These are phyloP conservation scores for Metellina segmentata DNA, from an alignment of 2,888 invertebrate species.

Conservation along the genomic window DNA sequence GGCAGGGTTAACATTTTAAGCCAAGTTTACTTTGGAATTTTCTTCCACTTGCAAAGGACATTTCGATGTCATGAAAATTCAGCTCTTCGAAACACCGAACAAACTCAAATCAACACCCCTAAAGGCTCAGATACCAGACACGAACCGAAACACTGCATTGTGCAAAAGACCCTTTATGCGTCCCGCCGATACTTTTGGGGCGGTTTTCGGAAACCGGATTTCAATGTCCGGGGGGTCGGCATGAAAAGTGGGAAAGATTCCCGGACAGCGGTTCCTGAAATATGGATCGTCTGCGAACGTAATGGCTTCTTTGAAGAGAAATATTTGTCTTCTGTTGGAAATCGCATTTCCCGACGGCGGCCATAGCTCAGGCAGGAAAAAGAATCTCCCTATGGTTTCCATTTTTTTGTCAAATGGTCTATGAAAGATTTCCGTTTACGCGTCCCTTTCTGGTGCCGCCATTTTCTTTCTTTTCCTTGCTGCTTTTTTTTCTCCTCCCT, in stretches of 20 bases:
- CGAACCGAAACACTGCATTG: too few relatives aligned
- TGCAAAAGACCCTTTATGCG: too few relatives aligned
- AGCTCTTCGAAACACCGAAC: too few relatives aligned
- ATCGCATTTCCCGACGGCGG: constrained; percentile 59
- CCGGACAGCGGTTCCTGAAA: constrained; percentile 37
- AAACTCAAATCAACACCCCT: too few relatives aligned
- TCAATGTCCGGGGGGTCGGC: constrained; percentile 24
- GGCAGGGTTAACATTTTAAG: too few relatives aligned
- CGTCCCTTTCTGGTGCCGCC: neutral
- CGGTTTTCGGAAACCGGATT: constrained; percentile 5
- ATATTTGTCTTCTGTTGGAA: constrained; percentile 71
- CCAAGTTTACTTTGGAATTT: too few relatives aligned
- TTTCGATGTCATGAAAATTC: too few relatives aligned
- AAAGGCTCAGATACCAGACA: too few relatives aligned
- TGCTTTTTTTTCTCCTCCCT: neutral
- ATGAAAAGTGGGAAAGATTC: constrained; percentile 36
- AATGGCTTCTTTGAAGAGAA: constrained; percentile 56
- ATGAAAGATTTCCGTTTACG: constrained; percentile 64
- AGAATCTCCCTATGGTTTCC: constrained; percentile 22
- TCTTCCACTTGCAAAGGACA: too few relatives aligned
- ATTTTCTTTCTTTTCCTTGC: constrained; percentile 9
- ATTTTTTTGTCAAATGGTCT: constrained; percentile 72
- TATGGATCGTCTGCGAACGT: constrained; percentile 55
- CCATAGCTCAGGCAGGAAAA: constrained; percentile 39
- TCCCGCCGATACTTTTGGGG: neutral